These are phyloP conservation scores for Acanthopagrus latus DNA, from an alignment of 2,797 vertebrate genomes.

Conservation along the genomic window DNA sequence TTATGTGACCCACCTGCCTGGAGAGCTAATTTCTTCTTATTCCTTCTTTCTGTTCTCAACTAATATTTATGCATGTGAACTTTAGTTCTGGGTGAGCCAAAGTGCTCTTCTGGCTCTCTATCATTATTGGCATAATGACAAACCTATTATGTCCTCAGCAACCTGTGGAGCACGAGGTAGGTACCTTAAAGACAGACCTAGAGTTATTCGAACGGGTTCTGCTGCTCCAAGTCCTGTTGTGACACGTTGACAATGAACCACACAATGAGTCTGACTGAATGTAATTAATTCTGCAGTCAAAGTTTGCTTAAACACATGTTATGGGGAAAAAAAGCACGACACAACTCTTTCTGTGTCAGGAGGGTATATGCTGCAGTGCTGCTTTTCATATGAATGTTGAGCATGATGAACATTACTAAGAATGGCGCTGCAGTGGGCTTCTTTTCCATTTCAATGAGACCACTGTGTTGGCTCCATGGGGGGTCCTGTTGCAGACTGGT, in stretches of 20 bases:
- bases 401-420: not conserved
- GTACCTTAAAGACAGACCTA: conserved; percentile 3
- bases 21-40: not conserved
- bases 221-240: conserved; percentile 11
- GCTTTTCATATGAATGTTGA: not conserved
- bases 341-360: not conserved
- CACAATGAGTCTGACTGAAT: conserved; percentile 13
- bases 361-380: not conserved
- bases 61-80: not conserved
- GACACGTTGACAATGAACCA: conserved; percentile 21
- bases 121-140: conserved; percentile 41
- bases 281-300: conserved; percentile 20
- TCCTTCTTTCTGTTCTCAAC: not conserved
- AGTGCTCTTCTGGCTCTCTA: not conserved
- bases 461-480: not conserved
- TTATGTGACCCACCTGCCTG: not conserved
- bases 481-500: not conserved
- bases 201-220: conserved; percentile 11
- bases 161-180: conserved; percentile 18
- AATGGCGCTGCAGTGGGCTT: not conserved
- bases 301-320: not conserved
- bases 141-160: conserved; percentile 22
- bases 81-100: conserved; percentile 2
- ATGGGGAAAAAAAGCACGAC: not conserved
- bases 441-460: conserved; percentile 20